These are phyloP conservation scores for Drosophila helvetica DNA, from an alignment of 2,888 invertebrate species.

Conservation along the genomic window DNA sequence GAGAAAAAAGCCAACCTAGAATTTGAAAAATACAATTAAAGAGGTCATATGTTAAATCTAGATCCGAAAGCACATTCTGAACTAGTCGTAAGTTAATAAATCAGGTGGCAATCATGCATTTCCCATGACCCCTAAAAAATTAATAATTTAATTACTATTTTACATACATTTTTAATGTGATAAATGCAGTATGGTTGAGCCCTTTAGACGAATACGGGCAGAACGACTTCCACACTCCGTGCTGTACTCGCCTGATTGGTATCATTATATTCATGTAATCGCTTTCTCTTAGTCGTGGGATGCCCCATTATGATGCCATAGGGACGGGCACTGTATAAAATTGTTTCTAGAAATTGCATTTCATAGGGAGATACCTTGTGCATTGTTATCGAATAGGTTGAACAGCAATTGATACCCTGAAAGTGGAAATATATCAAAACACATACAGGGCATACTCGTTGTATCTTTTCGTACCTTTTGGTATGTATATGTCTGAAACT, in stretches of 20 bases:
- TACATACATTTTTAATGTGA: too few relatives aligned
- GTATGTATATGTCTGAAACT: constrained; percentile 94
- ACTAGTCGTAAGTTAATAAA: neutral
- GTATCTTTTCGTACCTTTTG: constrained; percentile 85
- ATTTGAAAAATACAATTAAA: neutral
- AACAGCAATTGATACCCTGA: constrained; percentile 62
- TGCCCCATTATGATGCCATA: constrained; percentile 49
- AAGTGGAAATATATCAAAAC: neutral
- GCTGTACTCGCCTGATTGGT: too few relatives aligned
- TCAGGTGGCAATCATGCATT: neutral
- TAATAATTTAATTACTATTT: too few relatives aligned
- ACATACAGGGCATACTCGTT: neutral
- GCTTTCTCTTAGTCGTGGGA: neutral
- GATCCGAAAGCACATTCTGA: neutral
- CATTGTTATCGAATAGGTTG: constrained; percentile 53
- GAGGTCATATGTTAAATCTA: neutral
- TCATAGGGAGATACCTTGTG: constrained; percentile 48
- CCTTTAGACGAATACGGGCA: too few relatives aligned
- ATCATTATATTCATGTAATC: neutral
- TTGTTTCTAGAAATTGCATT: constrained; percentile 59
- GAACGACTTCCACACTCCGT: too few relatives aligned
- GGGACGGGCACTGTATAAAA: constrained; percentile 47
- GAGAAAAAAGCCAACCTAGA: constrained; percentile 10
- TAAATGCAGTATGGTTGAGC: too few relatives aligned
- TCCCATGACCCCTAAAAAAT: too few relatives aligned